A percentile compares a stretch with the other conserved stretches of the same genome.
Conservation (phyloP, 2,797 vertebrate species). For the Rhinoraja longicauda region DNA sequence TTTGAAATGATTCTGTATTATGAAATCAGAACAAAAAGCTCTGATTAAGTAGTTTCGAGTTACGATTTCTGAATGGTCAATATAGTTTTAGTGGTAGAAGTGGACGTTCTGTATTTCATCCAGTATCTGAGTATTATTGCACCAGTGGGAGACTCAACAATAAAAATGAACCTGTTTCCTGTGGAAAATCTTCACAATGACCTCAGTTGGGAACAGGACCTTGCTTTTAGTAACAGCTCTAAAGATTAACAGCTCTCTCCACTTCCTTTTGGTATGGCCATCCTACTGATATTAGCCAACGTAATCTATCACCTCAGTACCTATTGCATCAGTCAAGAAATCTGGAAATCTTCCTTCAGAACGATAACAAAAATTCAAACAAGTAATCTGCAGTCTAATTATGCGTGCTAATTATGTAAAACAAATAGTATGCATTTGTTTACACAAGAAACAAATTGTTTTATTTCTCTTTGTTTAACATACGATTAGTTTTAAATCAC, state of each 20-base stretch:
- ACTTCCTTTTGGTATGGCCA: neutral
- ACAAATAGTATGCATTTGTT: neutral
- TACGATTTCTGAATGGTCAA: neutral
- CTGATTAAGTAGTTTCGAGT: neutral
- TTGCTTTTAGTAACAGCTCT: neutral
- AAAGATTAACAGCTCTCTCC: neutral
- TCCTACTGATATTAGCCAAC: neutral
- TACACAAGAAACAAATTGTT: neutral
- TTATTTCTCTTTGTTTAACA: neutral
- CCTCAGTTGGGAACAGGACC: neutral
- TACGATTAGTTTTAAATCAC: neutral
- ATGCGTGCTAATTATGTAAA: neutral
- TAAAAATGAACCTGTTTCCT: neutral
- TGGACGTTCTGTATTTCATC: neutral
- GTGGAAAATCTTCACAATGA: neutral
- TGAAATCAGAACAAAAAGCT: neutral
- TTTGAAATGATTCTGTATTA: neutral
- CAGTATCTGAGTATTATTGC: conserved; percentile 12
- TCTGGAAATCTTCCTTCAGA: neutral
- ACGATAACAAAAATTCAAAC: neutral
- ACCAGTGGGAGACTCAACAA: neutral
- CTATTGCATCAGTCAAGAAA: neutral
- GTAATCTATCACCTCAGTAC: neutral
- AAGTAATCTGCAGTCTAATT: neutral
- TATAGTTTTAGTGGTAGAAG: neutral